Evolutionary conservation across 1,140 invertebrate genomes (phyloP).

Genomic region (Nilaparvata lugens): DNA sequence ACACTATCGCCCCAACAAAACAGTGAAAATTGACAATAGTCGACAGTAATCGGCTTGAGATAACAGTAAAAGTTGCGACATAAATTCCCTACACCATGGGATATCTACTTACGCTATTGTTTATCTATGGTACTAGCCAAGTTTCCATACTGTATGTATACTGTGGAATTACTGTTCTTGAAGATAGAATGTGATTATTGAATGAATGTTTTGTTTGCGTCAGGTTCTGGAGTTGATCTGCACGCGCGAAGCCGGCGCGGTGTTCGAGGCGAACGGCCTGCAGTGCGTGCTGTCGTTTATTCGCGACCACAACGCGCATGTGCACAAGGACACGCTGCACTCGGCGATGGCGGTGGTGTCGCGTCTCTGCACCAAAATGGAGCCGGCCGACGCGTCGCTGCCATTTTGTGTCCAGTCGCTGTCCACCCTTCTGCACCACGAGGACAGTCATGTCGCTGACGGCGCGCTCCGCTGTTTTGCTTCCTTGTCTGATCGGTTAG

Average conservation of each 20-base stretch:
- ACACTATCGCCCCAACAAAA: too few species aligned
- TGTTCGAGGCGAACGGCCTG: constrained; percentile 94
- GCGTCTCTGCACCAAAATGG: constrained; percentile 91
- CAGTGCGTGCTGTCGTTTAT: constrained; percentile 93
- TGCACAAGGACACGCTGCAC: constrained; percentile 95
- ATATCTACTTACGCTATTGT: too few species aligned
- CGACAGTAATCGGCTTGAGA: too few species aligned
- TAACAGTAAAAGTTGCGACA: too few species aligned
- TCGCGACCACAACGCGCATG: constrained; percentile 75
- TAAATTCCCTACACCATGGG: too few species aligned
- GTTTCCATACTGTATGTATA: too few species aligned
- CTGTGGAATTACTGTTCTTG: too few species aligned
- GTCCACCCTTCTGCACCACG: constrained; percentile 83
- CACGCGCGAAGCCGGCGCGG: constrained; percentile 91
- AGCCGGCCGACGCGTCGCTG: constrained; percentile 84
- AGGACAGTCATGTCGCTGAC: constrained; percentile 89
- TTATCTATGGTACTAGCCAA: too few species aligned
- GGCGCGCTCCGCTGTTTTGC: constrained; percentile 95
- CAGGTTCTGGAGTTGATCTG: constrained; percentile 94
- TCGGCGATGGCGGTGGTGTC: constrained; percentile 89
- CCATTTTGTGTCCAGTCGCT: constrained; percentile 85
- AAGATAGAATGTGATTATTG: too few species aligned
- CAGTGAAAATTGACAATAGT: too few species aligned
- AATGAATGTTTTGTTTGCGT: too few species aligned
- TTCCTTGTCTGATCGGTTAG: constrained; percentile 84